Base-by-base conservation (phyloP, 2,888 invertebrate genomes). In the Acanthopleura granulata region DNA sequence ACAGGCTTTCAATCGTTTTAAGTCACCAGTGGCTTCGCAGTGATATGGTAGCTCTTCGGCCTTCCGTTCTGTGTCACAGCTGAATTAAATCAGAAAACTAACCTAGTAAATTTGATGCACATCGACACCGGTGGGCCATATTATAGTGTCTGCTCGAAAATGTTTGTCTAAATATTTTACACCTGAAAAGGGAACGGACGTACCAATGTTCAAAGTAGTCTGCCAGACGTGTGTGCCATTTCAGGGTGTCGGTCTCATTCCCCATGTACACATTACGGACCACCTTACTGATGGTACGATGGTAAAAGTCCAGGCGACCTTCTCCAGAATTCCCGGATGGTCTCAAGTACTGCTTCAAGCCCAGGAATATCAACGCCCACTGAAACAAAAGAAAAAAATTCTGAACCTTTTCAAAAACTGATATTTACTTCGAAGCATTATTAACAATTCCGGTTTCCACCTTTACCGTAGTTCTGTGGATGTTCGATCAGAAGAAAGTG, bases 321-420 rank as follows among this genome's bases (percentile, higher is more conserved):
- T 82, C 82, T 14, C 80, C 81, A 0, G 81, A 80, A 30, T 77
- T 77, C 0, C 83, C 83, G 71, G 81, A 80, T 0, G 83, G 83
- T 16, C 82, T 76, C n/a, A 83, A 73, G 76, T 82, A 82, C 57
- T 74, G 77, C 9, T 80, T 75, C 72, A 84, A 75, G 12, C 82
- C 82, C 6, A 84, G 77, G 72, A 82, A 84, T 18, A 80, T 78
- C 57, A 82, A 77, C 16, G 82, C 82, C 84, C 84, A 84, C 84
- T 84, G 77, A 30, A 76, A 78, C 9, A 9, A 40, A 40, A 40
- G 9, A 40, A 3, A 40, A 40, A 40, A 40, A 3, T 3, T 40
- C 9, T 40, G 9, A 40, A 40, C 40, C 40, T 6, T 40, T 3
- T 40, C 40, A 40, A 9, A 40, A 40, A 40, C 3, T 40, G 40